Conservation (phyloP, 2,113 vertebrate species). For the Varanus salvator region DNA sequence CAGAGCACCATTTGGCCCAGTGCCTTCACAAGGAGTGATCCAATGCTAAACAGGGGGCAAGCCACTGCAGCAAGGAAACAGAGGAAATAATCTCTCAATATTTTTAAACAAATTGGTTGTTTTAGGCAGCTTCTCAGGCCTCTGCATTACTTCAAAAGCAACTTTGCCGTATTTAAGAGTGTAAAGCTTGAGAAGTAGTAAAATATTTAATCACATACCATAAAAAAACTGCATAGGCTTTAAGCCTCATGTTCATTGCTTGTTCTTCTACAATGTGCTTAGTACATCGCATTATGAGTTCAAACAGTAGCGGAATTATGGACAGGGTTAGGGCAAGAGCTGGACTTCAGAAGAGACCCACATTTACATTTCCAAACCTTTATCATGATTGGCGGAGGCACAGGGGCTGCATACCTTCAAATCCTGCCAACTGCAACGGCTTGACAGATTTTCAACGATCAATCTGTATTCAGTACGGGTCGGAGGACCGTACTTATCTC, state of each 20-base stretch:
- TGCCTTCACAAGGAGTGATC: not conserved
- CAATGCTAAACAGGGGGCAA: not conserved
- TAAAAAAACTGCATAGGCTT: not conserved
- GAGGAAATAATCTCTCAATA: not conserved
- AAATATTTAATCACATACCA: not conserved
- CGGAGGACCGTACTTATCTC: conserved; percentile 95
- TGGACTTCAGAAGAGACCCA: not conserved
- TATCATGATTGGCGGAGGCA: conserved; percentile 53
- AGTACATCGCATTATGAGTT: not conserved
- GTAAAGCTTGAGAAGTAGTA: not conserved
- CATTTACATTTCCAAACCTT: conserved; percentile 48
- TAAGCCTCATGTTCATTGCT: not conserved
- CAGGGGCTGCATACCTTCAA: conserved; percentile 87
- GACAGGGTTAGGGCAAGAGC: not conserved
- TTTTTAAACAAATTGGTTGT: not conserved
- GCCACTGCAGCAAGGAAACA: not conserved
- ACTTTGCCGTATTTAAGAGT: not conserved
- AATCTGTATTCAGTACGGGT: conserved; percentile 97
- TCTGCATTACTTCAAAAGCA: not conserved
- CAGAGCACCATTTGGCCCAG: not conserved
- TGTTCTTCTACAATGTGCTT: not conserved
- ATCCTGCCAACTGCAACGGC: conserved; percentile 98
- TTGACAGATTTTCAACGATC: conserved; percentile 98
- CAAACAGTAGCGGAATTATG: not conserved
- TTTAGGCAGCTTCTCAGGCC: not conserved